Evolutionary conservation across 2,113 vertebrate species (phyloP).

Genomic region (Nothobranchius furzeri): DNA sequence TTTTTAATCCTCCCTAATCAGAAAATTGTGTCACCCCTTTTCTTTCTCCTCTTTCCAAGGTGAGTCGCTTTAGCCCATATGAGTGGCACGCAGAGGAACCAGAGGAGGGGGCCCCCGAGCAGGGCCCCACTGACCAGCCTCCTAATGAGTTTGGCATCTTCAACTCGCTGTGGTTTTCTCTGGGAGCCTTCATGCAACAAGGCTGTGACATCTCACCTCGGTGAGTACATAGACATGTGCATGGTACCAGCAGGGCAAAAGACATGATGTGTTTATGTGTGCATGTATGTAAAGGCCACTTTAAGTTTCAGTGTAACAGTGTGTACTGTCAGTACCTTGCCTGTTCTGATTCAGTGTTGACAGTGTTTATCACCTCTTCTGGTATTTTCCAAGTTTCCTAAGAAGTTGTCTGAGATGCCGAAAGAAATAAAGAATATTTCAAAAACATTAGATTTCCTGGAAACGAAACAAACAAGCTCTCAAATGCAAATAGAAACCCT

Average conservation of each 20-base stretch:
- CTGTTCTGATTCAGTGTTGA: background rate
- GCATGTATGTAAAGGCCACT: background rate
- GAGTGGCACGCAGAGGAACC: slow-evolving; percentile 98
- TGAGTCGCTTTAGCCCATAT: slow-evolving; percentile 96
- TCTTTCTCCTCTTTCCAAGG: slow-evolving; percentile 38
- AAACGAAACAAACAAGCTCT: slow-evolving; percentile 15
- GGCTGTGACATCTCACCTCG: slow-evolving; percentile 99
- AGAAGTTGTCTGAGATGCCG: slow-evolving; percentile 21
- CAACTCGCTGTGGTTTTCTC: slow-evolving; percentile 99
- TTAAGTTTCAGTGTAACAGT: too few relatives aligned
- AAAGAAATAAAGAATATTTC: slow-evolving; percentile 5
- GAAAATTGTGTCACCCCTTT: background rate
- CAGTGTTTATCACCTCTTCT: slow-evolving; percentile 35
- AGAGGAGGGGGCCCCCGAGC: slow-evolving; percentile 91
- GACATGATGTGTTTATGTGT: slow-evolving; percentile 17
- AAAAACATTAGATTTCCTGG: background rate
- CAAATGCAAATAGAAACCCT: slow-evolving; percentile 20
- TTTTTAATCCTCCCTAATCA: background rate
- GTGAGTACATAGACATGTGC: slow-evolving; percentile 73
- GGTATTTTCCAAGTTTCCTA: slow-evolving; percentile 31
- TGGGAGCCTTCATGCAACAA: slow-evolving; percentile 99
- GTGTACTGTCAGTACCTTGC: too few relatives aligned
- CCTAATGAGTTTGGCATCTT: slow-evolving; percentile 99
- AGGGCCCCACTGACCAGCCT: slow-evolving; percentile 90
- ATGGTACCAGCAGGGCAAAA: slow-evolving; percentile 7